Conservation (phyloP, 2,888 invertebrate species). For the Nesidiocoris tenuis region DNA sequence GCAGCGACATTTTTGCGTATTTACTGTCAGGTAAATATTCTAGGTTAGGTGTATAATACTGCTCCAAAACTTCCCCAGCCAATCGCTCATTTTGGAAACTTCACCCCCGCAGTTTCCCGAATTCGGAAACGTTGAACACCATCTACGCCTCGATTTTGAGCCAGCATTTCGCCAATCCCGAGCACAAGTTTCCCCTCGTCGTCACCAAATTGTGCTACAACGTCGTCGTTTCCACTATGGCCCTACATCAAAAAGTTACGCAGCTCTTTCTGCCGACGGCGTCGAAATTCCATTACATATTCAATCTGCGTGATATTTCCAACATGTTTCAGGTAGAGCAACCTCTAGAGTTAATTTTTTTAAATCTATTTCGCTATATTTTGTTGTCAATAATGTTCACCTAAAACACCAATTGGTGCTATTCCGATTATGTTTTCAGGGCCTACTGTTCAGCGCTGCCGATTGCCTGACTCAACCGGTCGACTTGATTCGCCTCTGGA, state of each 20-base stretch:
- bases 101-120: conserved; percentile 72
- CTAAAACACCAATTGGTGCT: no score
- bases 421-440: conserved; percentile 66
- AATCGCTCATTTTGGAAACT: no score
- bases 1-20: conserved; percentile 86
- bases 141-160: conserved; percentile 87
- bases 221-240: conserved; percentile 78
- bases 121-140: conserved; percentile 75
- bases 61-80: neutral
- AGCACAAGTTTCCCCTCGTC: conserved; percentile 72
- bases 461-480: conserved; percentile 79
- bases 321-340: conserved; percentile 90
- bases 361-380: no score
- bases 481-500: conserved; percentile 86
- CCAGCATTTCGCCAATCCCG: conserved; percentile 79
- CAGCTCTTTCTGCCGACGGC: conserved; percentile 92
- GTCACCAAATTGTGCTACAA: conserved; percentile 68
- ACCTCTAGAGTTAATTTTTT: no score
- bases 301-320: conserved; percentile 90
- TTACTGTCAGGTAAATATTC: conserved; percentile 66
- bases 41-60: neutral
- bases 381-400: no score
- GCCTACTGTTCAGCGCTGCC: conserved; percentile 83
- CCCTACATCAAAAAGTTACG: conserved; percentile 80
- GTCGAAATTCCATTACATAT: conserved; percentile 94